Evolutionary conservation across 1,140 invertebrate species (phyloP).

Genomic region (Drosophila orena): DNA sequence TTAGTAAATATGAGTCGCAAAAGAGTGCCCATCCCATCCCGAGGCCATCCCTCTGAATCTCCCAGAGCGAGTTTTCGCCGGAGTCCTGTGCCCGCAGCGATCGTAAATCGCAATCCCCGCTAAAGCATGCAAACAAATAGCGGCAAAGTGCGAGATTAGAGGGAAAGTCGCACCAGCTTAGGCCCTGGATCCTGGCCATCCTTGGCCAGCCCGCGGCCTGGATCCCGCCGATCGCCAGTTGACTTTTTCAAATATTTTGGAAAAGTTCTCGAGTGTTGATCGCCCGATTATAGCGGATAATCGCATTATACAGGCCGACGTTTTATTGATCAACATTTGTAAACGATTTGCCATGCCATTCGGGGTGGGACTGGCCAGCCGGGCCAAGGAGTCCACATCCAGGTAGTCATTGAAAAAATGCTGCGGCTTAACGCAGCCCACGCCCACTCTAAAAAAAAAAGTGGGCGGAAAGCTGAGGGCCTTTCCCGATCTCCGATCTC

Average conservation of each 20-base stretch:
- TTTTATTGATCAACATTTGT: constrained; percentile 83
- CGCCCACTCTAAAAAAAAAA: constrained; percentile 40
- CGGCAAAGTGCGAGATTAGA: constrained; percentile 68
- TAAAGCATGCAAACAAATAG: constrained; percentile 82
- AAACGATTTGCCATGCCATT: constrained; percentile 68
- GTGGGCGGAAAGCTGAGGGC: constrained; percentile 25
- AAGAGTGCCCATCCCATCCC: constrained; percentile 17
- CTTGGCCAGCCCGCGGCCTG: constrained; percentile 11
- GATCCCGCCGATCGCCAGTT: constrained; percentile 46
- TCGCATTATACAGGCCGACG: constrained; percentile 61
- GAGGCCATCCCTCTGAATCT: constrained; percentile 1
- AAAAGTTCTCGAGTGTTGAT: constrained; percentile 64
- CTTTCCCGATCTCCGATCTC: constrained; percentile 51
- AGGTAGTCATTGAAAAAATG: constrained; percentile 50
- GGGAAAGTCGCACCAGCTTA: constrained; percentile 64
- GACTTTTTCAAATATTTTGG: constrained; percentile 80
- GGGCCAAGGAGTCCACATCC: constrained; percentile 29
- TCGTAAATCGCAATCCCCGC: constrained; percentile 69
- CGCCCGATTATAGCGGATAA: constrained; percentile 76
- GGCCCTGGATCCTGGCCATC: constrained; percentile 16
- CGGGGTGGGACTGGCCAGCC: constrained; percentile 23
- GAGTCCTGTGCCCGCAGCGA: constrained; percentile 36
- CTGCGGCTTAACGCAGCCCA: constrained; percentile 74
- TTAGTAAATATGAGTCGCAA: constrained; percentile 61
- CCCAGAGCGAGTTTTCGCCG: constrained; percentile 10